Conservation (phyloP, 2,113 vertebrate species). For the Herpailurus yagouaroundi region DNA sequence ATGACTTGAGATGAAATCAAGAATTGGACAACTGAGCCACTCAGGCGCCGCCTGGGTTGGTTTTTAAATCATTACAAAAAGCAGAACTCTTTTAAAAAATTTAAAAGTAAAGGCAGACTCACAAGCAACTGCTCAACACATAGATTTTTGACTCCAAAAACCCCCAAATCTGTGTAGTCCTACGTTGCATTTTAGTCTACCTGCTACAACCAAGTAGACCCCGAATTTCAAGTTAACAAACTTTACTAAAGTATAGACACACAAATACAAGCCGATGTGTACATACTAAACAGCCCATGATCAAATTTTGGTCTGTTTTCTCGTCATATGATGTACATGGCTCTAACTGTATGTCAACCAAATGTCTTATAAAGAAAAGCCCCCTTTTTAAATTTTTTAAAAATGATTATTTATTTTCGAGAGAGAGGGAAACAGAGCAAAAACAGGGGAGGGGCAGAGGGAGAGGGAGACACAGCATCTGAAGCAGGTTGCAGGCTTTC, state of each 20-base stretch:
- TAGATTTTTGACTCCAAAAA: background rate
- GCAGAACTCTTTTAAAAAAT: background rate
- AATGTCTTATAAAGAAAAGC: conserved; percentile 14
- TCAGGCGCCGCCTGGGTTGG: background rate
- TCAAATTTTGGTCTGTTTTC: conserved; percentile 4
- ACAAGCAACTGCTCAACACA: background rate
- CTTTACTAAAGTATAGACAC: background rate
- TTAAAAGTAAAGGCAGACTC: background rate
- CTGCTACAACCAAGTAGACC: background rate
- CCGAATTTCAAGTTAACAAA: background rate
- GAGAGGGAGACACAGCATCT: too few species aligned
- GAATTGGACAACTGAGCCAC: too few species aligned
- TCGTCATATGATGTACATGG: background rate
- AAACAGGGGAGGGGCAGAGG: too few species aligned
- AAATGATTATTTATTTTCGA: too few species aligned
- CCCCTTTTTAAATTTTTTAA: background rate
- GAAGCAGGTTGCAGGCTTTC: too few species aligned
- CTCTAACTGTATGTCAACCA: background rate
- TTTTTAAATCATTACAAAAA: conserved; percentile 51
- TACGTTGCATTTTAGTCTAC: background rate
- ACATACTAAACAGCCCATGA: background rate
- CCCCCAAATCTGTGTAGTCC: background rate
- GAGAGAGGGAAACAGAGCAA: too few species aligned
- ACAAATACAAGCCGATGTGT: background rate
- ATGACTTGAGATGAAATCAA: too few species aligned